Evolutionary conservation across 2,888 invertebrate species (phyloP), one percentile per base, ranked within the genome.

Genomic region (Calameuta idolon): DNA sequence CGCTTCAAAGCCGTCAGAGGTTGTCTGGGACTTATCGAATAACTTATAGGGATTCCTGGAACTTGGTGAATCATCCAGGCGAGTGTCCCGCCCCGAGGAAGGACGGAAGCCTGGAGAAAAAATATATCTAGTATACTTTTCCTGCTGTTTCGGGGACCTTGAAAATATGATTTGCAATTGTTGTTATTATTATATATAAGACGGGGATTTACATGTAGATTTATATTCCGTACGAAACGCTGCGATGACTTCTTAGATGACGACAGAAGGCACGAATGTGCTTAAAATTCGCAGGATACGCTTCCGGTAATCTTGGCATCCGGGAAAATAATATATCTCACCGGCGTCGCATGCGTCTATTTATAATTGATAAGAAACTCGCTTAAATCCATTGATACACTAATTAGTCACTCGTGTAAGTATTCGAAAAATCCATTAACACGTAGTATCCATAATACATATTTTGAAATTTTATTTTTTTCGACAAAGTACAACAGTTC

Each of bases 11-110:
- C 74, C 34, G 33, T 12, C 74, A 40, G 74, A 79, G 79, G 79
- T 73, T 76, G 79, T 79, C 79, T 79, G 79, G 74, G 74, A 79
- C 76, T 79, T 79, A 79, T 79, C 79, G 79, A 69, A 73, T 79
- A 76, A 74, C 74, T 74, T 37, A 73, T 69, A 69, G 69, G 69
- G 35, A 79, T 79, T 79, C 79, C 79, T 68, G 74, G 79, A 79
- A 79, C 68, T 34, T 68, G 34, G 79, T 79, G 79, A 79, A 79
- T 79, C 79, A 79, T 76, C 68, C 76, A 35, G 73, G 34, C 76
- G 73, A 79, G 34, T 23, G 34, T 74, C n/a, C 74, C 35, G 55
- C 23, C 55, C 5, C 1, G 9, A 55, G 9, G 55, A 55, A 55
- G 55, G 55, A 55, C 23, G 9, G 9, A 9, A 55, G 2, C 23